Evolutionary conservation across 2,797 vertebrate genomes (phyloP), one percentile per base, ranked within the genome.

Genomic region (Poecilia wingei): DNA sequence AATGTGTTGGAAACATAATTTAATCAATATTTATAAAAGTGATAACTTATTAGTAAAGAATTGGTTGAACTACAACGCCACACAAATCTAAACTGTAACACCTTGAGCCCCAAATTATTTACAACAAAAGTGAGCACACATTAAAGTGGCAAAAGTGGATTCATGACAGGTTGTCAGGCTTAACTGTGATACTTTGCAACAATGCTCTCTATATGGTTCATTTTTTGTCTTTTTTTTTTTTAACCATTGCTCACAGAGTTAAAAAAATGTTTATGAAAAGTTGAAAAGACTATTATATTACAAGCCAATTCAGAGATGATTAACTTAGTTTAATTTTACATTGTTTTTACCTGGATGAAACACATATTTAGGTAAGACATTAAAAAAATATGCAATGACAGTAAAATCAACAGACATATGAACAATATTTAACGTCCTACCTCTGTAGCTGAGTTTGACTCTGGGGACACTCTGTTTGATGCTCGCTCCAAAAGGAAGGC

Each of bases 401-500:
- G 53, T 64, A 33, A 64, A 76, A 77, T 66, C 0, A 49, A 55
- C 0, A 69, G 16, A 77, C 28, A 72, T 64, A 79, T 64, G 6
- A 75, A 57, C 33, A 79, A 13, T 74, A 78, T 79, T 79, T 57
- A 25, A 79, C 1, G 41, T 81, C 93, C 95, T 97, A 99, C 98
- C 98, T 97, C 96, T 98, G 90, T 98, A 96, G 88, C 96, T 95
- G 85, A 99, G 96, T 89, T 96, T 98, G 85, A 98, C 96, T 81
- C 98, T 95, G 72, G 98, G 97, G 81, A 99, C 91, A 86, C 96
- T 98, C 94, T 97, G 97, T 93, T 96, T 98, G 92, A 95, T 94
- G 8, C 90, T 95, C 82, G 94, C 94, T 87, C 82, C 95, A 86
- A 94, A 89, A 64, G 96, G 95, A 83, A 97, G 90, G 81, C 70